These are phyloP conservation scores for Phoebastria nigripes DNA, from an alignment of 2,797 vertebrate genomes.

Conservation along the genomic window DNA sequence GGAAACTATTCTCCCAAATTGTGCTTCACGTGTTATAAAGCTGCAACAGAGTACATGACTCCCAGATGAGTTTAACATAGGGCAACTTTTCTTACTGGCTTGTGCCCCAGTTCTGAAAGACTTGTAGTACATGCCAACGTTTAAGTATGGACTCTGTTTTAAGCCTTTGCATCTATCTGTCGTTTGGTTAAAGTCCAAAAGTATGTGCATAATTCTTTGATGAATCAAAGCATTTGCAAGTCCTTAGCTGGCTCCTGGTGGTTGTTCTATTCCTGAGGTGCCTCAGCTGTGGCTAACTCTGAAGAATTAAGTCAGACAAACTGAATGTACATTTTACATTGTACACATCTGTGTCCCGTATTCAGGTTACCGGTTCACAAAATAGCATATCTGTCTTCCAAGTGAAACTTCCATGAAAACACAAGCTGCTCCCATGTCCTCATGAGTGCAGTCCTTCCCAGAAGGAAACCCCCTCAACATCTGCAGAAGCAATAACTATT, in stretches of 20 bases:
- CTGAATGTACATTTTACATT: not conserved
- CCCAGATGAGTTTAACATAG: not conserved
- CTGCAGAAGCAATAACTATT: not conserved
- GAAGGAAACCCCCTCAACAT: not conserved
- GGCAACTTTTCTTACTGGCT: not conserved
- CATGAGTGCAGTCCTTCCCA: not conserved
- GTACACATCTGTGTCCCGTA: conserved; percentile 14
- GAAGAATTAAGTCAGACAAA: conserved; percentile 30
- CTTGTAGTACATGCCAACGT: not conserved
- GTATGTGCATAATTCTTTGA: not conserved
- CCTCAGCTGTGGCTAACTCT: not conserved
- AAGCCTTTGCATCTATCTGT: not conserved
- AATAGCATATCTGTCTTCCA: not conserved
- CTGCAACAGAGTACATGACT: not conserved
- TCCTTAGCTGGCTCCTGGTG: not conserved
- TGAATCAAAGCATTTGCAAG: not conserved
- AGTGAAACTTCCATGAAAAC: not conserved
- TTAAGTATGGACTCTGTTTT: not conserved
- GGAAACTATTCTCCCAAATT: not conserved
- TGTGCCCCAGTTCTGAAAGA: not conserved
- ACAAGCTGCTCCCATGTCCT: not conserved
- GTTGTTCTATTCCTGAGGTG: not conserved
- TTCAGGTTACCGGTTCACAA: not conserved
- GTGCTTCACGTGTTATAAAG: not conserved
- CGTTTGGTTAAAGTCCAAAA: not conserved